Evolutionary conservation across 2,113 vertebrate genomes (phyloP).

Genomic region (Ptyas mucosa): DNA sequence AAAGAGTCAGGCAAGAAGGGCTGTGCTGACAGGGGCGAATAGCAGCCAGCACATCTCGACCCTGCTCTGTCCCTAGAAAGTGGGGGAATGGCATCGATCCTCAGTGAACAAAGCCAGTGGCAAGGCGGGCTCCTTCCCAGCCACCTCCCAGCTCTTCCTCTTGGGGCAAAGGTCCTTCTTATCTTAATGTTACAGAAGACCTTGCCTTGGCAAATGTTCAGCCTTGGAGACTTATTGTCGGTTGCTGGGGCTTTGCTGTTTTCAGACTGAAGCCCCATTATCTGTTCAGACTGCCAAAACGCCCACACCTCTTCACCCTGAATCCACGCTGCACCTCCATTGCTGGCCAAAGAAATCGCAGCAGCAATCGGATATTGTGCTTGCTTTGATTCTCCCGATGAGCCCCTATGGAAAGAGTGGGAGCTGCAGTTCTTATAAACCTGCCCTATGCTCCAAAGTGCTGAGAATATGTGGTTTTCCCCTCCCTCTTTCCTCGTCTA

Average conservation of each 20-base stretch:
- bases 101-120: background rate
- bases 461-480: conserved; percentile 68
- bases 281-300: background rate
- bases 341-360: too few relatives aligned
- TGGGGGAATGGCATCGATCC: background rate
- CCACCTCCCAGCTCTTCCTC: background rate
- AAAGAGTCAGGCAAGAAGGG: background rate
- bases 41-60: background rate
- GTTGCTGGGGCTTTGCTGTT: background rate
- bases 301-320: too few relatives aligned
- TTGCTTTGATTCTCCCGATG: too few relatives aligned
- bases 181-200: conserved; percentile 74
- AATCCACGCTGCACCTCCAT: too few relatives aligned
- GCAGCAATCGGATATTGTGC: too few relatives aligned
- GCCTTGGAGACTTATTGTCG: background rate
- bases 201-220: conserved; percentile 42
- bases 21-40: background rate
- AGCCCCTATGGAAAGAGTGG: too few relatives aligned
- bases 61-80: background rate
- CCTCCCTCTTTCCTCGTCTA: conserved; percentile 62
- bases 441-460: conserved; percentile 34
- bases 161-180: conserved; percentile 17
- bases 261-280: conserved; percentile 61
- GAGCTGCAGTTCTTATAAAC: too few relatives aligned
- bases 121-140: background rate